Evolutionary conservation across 2,113 vertebrate species (phyloP).

Genomic region (Columba livia): DNA sequence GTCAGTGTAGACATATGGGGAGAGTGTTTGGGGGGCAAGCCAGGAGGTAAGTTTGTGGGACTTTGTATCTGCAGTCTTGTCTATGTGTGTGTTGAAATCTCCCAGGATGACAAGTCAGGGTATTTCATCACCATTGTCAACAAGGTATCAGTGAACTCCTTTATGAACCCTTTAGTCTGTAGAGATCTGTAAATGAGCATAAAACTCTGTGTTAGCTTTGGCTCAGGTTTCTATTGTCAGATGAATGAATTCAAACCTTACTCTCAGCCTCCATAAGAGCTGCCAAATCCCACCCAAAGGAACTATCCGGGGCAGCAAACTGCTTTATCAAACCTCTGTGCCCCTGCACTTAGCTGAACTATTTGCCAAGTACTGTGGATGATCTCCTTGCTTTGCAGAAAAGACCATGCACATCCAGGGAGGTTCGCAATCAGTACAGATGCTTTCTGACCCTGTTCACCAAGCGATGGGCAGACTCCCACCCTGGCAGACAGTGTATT

Average conservation of each 20-base stretch:
- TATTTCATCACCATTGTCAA: slow-evolving; percentile 69
- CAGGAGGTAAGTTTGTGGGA: slow-evolving; percentile 45
- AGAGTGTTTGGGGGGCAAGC: slow-evolving; percentile 48
- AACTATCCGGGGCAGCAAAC: slow-evolving; percentile 46
- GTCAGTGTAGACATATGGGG: background rate
- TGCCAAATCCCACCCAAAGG: slow-evolving; percentile 66
- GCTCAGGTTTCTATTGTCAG: slow-evolving; percentile 67
- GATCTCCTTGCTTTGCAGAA: background rate
- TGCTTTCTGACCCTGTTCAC: background rate
- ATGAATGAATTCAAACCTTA: slow-evolving; percentile 62
- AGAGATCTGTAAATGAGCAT: slow-evolving; percentile 68
- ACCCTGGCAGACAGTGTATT: background rate
- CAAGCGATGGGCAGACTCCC: background rate
- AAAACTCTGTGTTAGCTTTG: slow-evolving; percentile 68
- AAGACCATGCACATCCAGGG: background rate
- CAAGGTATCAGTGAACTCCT: slow-evolving; percentile 69
- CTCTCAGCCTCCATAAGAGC: slow-evolving; percentile 22
- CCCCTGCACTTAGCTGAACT: background rate
- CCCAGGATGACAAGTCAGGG: slow-evolving; percentile 65
- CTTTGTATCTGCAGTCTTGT: slow-evolving; percentile 51
- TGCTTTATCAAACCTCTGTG: slow-evolving; percentile 52
- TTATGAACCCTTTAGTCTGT: slow-evolving; percentile 59
- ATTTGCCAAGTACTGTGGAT: background rate
- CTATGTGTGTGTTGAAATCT: slow-evolving; percentile 69
- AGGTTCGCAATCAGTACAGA: background rate